phyloP scores from a whole-genome alignment of 2,113 vertebrate genomes.

The Oxyura jamaicensis region DNA sequence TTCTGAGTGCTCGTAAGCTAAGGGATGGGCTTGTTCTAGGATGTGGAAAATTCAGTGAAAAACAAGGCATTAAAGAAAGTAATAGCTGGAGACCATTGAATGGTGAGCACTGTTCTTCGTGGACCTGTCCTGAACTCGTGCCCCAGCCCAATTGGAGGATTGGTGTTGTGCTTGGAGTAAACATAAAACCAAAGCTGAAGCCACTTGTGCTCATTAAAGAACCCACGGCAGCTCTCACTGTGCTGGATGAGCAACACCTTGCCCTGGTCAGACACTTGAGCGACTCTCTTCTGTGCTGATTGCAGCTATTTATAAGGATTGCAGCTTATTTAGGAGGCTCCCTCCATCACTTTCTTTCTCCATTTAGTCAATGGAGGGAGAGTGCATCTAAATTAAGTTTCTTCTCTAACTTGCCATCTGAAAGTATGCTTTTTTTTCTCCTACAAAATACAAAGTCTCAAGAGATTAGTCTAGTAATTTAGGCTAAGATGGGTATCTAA shows the following conservation, averaged over 20 bases:
- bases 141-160: neutral
- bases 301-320: neutral
- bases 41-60: constrained; percentile 60
- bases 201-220: constrained; percentile 1
- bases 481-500: neutral
- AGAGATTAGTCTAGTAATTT: neutral
- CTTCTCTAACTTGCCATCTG: neutral
- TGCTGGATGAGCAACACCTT: constrained; percentile 11
- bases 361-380: neutral
- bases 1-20: neutral
- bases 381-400: constrained; percentile 19
- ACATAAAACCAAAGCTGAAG: constrained; percentile 50
- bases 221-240: neutral
- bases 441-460: neutral
- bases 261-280: neutral
- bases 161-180: constrained; percentile 58
- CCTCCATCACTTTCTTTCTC: constrained; percentile 39
- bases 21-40: constrained; percentile 18
- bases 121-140: constrained; percentile 2
- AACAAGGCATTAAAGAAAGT: constrained; percentile 41
- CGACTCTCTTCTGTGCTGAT: neutral
- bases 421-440: neutral
- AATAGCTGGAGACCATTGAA: constrained; percentile 48
- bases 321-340: neutral
- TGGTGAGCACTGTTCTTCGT: constrained; percentile 46